Conservation (phyloP, 37 sponge, comb jelly and placozoan genomes). For the Axinella damicornis region DNA sequence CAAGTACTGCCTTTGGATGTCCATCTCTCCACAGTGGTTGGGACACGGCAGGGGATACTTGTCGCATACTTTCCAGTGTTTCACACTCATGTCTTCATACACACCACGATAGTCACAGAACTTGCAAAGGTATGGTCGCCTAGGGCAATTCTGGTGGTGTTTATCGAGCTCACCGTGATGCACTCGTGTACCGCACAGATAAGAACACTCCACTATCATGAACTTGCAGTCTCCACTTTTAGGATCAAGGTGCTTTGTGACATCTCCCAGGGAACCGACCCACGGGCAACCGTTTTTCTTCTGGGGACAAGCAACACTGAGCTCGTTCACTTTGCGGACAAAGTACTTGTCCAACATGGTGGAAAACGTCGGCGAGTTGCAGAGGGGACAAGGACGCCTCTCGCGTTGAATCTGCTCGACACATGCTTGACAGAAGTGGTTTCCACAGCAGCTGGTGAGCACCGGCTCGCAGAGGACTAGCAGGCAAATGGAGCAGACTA, state of each 20-base stretch:
- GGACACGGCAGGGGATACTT: slow-evolving; percentile 48
- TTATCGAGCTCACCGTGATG: neutral
- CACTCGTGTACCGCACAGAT: slow-evolving; percentile 16
- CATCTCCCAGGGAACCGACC: slow-evolving; percentile 40
- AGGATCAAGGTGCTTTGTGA: slow-evolving; percentile 36
- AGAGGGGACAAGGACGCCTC: slow-evolving; percentile 41
- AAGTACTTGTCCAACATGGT: slow-evolving; percentile 36
- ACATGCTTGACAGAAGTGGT: slow-evolving; percentile 52
- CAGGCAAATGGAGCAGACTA: slow-evolving; percentile 54
- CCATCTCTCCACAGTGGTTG: slow-evolving; percentile 32
- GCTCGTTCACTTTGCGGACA: slow-evolving; percentile 21
- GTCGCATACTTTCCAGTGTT: slow-evolving; percentile 36
- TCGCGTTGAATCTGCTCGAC: neutral
- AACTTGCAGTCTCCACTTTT: slow-evolving; percentile 37
- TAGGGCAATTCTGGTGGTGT: slow-evolving; percentile 36
- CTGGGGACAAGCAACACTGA: slow-evolving; percentile 57
- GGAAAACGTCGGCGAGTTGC: slow-evolving; percentile 24
- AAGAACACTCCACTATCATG: slow-evolving; percentile 11
- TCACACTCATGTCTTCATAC: slow-evolving; percentile 29
- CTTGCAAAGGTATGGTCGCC: slow-evolving; percentile 28
- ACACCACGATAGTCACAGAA: slow-evolving; percentile 26
- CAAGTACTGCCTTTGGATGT: slow-evolving; percentile 8
- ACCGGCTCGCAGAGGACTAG: slow-evolving; percentile 41
- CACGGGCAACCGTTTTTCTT: slow-evolving; percentile 53
- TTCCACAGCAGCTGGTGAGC: slow-evolving; percentile 69